Percentiles rank a stretch among this genome's conserved stretches.
Evolutionary conservation across 2,113 vertebrate species (phyloP).

Genomic region (Pygoscelis adeliae): DNA sequence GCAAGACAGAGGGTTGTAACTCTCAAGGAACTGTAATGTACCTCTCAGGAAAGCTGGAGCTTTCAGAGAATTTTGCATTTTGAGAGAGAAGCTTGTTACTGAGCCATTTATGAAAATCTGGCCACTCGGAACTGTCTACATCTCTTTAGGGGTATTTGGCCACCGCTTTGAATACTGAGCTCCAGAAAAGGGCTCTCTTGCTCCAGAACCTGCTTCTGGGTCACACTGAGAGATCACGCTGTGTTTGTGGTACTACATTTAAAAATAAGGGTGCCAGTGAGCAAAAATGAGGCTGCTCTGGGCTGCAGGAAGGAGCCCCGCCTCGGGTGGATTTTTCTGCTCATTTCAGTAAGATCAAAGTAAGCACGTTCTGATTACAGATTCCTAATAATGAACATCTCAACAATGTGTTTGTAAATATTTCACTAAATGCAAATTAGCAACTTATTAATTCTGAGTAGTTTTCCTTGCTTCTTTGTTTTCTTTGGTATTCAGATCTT

Average conservation of each 20-base stretch:
- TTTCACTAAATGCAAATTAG: not conserved
- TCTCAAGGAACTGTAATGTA: not conserved
- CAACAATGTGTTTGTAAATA: not conserved
- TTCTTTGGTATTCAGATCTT: not conserved
- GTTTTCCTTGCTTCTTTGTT: not conserved
- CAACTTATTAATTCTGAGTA: not conserved
- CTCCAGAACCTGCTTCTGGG: not conserved
- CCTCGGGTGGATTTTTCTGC: not conserved
- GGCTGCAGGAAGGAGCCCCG: not conserved
- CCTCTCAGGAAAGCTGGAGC: not conserved
- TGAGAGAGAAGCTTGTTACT: not conserved
- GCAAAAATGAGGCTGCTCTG: not conserved
- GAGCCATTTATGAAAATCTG: not conserved
- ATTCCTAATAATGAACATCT: not conserved
- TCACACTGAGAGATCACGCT: not conserved
- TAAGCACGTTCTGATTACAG: not conserved
- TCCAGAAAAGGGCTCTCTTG: not conserved
- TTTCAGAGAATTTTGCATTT: not conserved
- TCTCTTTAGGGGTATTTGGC: not conserved
- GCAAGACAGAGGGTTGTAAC: not conserved
- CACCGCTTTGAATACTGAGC: not conserved
- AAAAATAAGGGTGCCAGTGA: not conserved
- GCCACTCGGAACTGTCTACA: not conserved
- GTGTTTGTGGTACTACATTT: not conserved
- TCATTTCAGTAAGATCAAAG: not conserved